Conservation (phyloP, 2,888 invertebrate species). For the Deilephila elpenor region DNA sequence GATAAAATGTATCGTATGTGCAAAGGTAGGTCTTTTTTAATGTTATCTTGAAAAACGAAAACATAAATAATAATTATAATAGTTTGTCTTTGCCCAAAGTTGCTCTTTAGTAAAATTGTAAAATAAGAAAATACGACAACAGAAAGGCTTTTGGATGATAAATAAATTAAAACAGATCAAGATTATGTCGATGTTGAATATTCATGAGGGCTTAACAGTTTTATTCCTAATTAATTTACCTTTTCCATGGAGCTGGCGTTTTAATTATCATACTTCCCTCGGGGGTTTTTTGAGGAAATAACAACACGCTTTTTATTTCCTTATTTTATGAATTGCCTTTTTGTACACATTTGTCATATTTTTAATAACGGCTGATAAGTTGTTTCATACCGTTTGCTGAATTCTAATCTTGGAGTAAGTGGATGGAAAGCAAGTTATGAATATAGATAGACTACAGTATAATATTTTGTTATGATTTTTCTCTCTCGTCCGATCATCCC, state of each 20-base stretch:
- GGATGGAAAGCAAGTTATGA: no score
- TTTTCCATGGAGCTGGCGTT: not conserved
- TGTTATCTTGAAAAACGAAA: no score
- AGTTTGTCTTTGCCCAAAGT: no score
- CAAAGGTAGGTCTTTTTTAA: no score
- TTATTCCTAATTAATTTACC: slow-evolving; percentile 7
- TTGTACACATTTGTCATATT: not conserved
- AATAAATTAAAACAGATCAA: slow-evolving; percentile 19
- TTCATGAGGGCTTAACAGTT: slow-evolving; percentile 13
- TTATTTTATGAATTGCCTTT: not conserved
- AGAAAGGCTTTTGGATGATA: not conserved
- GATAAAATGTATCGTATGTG: no score
- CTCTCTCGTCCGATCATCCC: no score
- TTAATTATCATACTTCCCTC: not conserved
- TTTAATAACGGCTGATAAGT: no score
- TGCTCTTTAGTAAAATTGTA: not conserved
- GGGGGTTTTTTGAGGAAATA: not conserved
- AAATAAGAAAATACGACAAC: not conserved
- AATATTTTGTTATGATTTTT: no score
- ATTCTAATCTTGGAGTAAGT: no score
- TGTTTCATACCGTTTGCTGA: no score
- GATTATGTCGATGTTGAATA: slow-evolving; percentile 1
- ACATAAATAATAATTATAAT: no score
- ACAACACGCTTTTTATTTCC: not conserved
- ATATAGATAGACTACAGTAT: no score